These are phyloP conservation scores for Copsychus sechellarum DNA, from an alignment of 2,113 vertebrate genomes.

Conservation along the genomic window DNA sequence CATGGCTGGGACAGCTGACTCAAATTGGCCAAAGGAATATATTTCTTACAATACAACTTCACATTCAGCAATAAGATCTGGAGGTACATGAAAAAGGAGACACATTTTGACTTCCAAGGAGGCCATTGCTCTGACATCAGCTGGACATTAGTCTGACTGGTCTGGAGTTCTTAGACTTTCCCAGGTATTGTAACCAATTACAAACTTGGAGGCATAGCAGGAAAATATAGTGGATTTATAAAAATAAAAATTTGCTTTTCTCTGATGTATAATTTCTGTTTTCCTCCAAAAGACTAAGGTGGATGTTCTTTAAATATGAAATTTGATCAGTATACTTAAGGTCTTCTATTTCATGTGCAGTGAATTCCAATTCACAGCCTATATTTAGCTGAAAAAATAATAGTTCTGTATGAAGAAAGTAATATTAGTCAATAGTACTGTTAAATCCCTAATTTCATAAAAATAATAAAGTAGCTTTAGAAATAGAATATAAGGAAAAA, in stretches of 20 bases:
- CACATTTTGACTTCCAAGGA: neutral
- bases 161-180: neutral
- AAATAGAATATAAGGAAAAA: neutral
- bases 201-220: neutral
- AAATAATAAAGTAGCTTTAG: neutral
- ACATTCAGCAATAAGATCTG: neutral
- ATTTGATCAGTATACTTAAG: neutral
- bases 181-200: neutral
- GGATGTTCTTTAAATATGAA: neutral
- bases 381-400: neutral
- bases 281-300: neutral
- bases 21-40: neutral
- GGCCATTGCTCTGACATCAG: neutral
- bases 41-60: neutral
- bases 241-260: neutral
- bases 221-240: neutral
- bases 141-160: neutral
- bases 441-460: neutral
- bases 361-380: neutral
- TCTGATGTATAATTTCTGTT: neutral
- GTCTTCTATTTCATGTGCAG: neutral
- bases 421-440: neutral
- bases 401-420: neutral
- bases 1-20: neutral
- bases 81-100: neutral